phyloP scores from a whole-genome alignment of 2,888 invertebrate species.

The Pristionchus fissidentatus region DNA sequence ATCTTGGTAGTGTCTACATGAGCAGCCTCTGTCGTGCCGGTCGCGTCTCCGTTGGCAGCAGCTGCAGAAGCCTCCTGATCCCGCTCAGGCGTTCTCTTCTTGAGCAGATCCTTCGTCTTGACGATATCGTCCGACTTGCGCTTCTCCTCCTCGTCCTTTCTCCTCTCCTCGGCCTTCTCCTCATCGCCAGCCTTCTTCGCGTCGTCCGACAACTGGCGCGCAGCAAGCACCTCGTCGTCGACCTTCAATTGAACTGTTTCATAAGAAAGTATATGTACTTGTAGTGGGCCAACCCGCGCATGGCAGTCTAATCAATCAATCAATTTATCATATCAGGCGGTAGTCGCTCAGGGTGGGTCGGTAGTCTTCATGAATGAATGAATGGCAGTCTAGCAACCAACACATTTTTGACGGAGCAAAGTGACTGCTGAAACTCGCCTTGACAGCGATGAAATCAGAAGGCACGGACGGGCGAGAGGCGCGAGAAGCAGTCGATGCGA shows the following conservation, averaged over 20 bases:
- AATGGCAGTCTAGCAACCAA: too few relatives aligned
- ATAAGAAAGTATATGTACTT: constrained; percentile 51
- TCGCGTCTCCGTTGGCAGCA: neutral
- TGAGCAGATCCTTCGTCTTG: constrained; percentile 26
- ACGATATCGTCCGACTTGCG: constrained; percentile 16
- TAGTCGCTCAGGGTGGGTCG: too few relatives aligned
- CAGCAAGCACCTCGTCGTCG: neutral
- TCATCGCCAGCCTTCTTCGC: constrained; percentile 40
- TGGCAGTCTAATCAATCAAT: too few relatives aligned
- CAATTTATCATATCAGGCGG: too few relatives aligned
- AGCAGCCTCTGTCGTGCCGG: neutral
- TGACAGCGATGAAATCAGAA: constrained; percentile 46
- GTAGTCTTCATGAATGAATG: too few relatives aligned
- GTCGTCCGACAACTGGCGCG: neutral
- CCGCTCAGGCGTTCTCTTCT: constrained; percentile 1
- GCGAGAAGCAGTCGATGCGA: constrained; percentile 4
- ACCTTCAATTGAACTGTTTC: too few relatives aligned
- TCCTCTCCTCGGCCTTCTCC: neutral
- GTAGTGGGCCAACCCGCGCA: neutral
- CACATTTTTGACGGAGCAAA: neutral
- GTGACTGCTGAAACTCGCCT: too few relatives aligned
- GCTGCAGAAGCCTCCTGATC: constrained; percentile 9
- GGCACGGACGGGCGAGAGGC: constrained; percentile 47
- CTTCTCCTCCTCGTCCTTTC: constrained; percentile 41
- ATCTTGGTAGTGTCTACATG: neutral